These are phyloP conservation scores for Orthosia gothica DNA, from an alignment of 2,888 invertebrate genomes.

Conservation along the genomic window DNA sequence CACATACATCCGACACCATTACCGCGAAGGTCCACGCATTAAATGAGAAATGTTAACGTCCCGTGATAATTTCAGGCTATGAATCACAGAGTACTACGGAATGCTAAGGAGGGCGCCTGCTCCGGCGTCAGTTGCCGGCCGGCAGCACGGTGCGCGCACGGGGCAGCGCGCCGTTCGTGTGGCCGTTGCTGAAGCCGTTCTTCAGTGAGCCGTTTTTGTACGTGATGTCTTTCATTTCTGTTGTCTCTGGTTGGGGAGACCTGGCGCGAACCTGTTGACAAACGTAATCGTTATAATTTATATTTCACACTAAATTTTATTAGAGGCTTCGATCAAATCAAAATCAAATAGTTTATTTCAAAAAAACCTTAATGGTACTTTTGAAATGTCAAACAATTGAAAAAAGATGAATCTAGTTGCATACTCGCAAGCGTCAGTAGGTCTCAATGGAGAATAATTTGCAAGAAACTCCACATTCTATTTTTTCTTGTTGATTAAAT, in stretches of 20 bases:
- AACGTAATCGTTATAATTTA: not conserved
- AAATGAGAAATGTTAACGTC: constrained; percentile 67
- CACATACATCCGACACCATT: constrained; percentile 63
- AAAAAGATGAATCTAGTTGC: too few relatives aligned
- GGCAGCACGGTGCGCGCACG: constrained; percentile 87
- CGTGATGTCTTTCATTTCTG: constrained; percentile 74
- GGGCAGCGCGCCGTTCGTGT: constrained; percentile 73
- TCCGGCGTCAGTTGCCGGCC: constrained; percentile 87
- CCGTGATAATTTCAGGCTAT: constrained; percentile 70
- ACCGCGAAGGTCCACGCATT: constrained; percentile 69
- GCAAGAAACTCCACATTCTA: too few relatives aligned
- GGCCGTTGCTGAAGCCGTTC: constrained; percentile 86
- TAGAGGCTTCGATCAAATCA: not conserved
- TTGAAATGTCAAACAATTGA: too few relatives aligned
- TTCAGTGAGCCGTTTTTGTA: constrained; percentile 84
- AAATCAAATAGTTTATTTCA: too few relatives aligned
- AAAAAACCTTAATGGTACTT: too few relatives aligned
- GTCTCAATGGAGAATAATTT: too few relatives aligned
- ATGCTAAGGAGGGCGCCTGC: constrained; percentile 71
- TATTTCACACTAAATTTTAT: not conserved
- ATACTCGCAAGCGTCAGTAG: too few relatives aligned
- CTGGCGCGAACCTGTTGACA: constrained; percentile 77
- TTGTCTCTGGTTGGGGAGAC: constrained; percentile 76
- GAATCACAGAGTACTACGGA: constrained; percentile 82
- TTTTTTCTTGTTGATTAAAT: too few relatives aligned